phyloP scores from a whole-genome alignment of 2,113 vertebrate genomes.

The Cichladusa arquata region DNA sequence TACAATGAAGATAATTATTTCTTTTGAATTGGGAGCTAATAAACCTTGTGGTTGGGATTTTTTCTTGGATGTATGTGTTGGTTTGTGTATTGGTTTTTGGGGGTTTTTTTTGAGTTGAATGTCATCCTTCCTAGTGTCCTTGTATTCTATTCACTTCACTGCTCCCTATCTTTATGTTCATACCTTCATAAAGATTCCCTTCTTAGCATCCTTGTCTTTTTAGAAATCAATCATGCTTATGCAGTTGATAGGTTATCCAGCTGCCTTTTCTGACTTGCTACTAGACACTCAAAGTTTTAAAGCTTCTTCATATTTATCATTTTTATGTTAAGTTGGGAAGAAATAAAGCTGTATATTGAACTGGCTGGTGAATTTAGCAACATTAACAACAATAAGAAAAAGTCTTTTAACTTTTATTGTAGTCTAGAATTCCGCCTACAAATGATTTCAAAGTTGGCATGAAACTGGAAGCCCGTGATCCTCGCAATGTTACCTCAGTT shows the following conservation, averaged over 20 bases:
- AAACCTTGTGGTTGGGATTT: not conserved
- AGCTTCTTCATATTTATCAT: not conserved
- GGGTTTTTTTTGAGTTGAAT: not conserved
- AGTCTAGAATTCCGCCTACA: conserved; percentile 86
- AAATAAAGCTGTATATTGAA: not conserved
- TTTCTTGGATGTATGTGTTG: not conserved
- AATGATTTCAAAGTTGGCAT: conserved; percentile 97
- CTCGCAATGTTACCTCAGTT: conserved; percentile 88
- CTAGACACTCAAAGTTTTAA: not conserved
- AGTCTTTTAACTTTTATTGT: conserved; percentile 12
- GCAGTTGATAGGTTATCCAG: not conserved
- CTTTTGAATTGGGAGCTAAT: not conserved
- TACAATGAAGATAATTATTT: not conserved
- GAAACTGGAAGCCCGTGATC: conserved; percentile 94
- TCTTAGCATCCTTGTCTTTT: not conserved
- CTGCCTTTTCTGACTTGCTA: not conserved
- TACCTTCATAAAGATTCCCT: not conserved
- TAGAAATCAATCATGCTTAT: not conserved
- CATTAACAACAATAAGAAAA: not conserved
- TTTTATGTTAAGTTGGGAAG: not conserved
- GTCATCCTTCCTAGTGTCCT: not conserved
- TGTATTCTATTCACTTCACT: not conserved
- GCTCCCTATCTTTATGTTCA: not conserved
- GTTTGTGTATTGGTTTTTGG: not conserved
- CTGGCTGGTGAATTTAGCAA: not conserved